Base-by-base conservation (phyloP, 2,888 invertebrate genomes). In the Mythimna impura region DNA sequence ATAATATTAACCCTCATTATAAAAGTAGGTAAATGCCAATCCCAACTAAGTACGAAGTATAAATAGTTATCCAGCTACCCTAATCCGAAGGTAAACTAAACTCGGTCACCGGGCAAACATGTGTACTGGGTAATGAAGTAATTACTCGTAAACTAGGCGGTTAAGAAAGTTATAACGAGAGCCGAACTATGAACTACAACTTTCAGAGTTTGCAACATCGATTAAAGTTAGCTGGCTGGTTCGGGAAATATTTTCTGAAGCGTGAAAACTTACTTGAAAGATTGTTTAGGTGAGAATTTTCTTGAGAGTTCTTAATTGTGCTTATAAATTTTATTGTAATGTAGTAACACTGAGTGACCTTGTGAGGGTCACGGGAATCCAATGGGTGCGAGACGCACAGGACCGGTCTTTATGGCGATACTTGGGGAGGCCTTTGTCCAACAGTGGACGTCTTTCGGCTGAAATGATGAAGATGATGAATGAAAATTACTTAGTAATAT, bases 61-160 rank as follows among this genome's bases (percentile, higher is more conserved):
- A 71, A 71, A 80, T 73, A 75, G 71, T 58, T 67, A 62, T 61
- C 64, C 63, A 57, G n/a, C 55, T 63, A 50, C 74, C 52, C 54
- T 62, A 80, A 82, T 74, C 60, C 34, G 5, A 63, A 76, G 71
- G 71, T 78, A 84, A 76, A 78, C 71, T 25, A 12, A 43, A 60
- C 69, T 52, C 65, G 74, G 77, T 78, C 81, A 74, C 76, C 47
- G 54, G 43, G 69, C 62, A 80, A 86, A 86, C 81, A 79, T 83
- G 76, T 84, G 77, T 84, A 76, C 67, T 57, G 36, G n/a, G 61
- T 83, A 85, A 86, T 86, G 76, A 86, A 84, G 85, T 80, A 83
- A 86, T 86, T 83, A 84, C 76, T 71, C 58, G 43, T 75, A 78
- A 76, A 83, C 85, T 68, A 64, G 62, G 72, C 43, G 58, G 70